Base-by-base conservation (phyloP, 2,888 invertebrate species). In the Aphidoletes aphidimyza region DNA sequence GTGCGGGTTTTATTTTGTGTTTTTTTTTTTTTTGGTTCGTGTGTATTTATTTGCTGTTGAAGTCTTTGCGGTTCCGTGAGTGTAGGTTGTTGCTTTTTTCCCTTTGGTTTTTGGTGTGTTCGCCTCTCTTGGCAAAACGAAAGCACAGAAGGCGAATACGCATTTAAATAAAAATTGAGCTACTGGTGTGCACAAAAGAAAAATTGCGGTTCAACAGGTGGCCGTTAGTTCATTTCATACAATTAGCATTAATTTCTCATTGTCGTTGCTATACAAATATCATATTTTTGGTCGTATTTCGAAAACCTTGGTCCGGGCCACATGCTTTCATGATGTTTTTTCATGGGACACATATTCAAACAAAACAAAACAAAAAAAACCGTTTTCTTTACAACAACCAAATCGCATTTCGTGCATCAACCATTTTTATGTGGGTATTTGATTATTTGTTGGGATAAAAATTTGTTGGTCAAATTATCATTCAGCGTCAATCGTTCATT, bases 161-260 rank as follows among this genome's bases (percentile, higher is more conserved):
- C 36, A 81, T 81, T 81, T 81, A 81, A 81, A 81, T 81, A 81
- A 37, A 81, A 81, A 36, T 37, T 37, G 37, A 34, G 81, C 81
- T 81, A 81, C 81, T 81, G 81, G n/a, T 37, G 37, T 37, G 22
- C 19, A 37, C 69, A 17, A 69, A 81, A 81, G 81, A 81, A 37
- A 81, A 81, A 81, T 81, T 81, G 81, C 37, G 81, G 81, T 81
- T 81, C 81, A 81, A 81, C 81, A 81, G 81, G 81, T 81, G 81
- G 81, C 81, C 81, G 81, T 81, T 81, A 81, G 81, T 81, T 81
- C 81, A 37, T 81, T 81, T 81, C 81, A 37, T 81, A 81, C 81
- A 81, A 81, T 81, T 81, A 81, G 81, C 81, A 81, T 81, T 81
- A 81, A 81, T 37, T 37, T 34, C 69, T 69, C 34, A 34, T 69